Base-by-base conservation (phyloP, 2,113 vertebrate genomes). In the Scomber colias region DNA sequence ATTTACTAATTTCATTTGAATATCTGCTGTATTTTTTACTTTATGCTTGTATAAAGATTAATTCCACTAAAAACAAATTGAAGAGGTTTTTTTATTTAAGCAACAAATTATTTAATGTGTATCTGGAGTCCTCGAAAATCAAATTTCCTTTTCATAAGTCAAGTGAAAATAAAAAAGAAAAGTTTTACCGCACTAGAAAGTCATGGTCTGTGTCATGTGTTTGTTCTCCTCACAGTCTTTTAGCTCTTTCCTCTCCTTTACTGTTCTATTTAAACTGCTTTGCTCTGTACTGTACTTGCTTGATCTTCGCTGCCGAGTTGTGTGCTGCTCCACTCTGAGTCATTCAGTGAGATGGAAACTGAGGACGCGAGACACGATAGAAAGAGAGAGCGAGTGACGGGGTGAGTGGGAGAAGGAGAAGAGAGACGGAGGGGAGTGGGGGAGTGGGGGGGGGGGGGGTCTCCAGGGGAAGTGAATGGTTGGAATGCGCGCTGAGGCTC, bases 381-480 rank as follows among this genome's bases (percentile, higher is more conserved):
- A 79, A 67, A 76, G 64, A 46, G 64, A 66, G 79, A 85, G 71
- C 40, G 7, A 89, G 82, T 83, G 90, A 83, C 59, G 64, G 84
- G 67, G 79, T 81, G 82, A 87, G 85, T 80, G 79, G 68, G 82
- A 72, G 56, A 84, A 74, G 66, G 68, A 72, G 56, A 84, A 74
- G 66, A 64, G 75, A 46, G 74, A 74, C 73, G 53, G 80, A 50
- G 78, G 76, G 66, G 61, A 82, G 73, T 83, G 80, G 83, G 88
- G 88, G 21, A 21, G 21, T 21, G 21, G 21, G 53, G 80, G 76
- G 66, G 61, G 81, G 71, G 85, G 80, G 83, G 88, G 88, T 93
- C 92, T 93, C 89, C 88, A 89, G 83, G 93, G 90, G 89, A 91
- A 92, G 87, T 92, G 92, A 91, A 91, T 92, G 89, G 92, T 81